phyloP scores from a whole-genome alignment of 2,888 invertebrate species.

The Leucophenga maculata region DNA sequence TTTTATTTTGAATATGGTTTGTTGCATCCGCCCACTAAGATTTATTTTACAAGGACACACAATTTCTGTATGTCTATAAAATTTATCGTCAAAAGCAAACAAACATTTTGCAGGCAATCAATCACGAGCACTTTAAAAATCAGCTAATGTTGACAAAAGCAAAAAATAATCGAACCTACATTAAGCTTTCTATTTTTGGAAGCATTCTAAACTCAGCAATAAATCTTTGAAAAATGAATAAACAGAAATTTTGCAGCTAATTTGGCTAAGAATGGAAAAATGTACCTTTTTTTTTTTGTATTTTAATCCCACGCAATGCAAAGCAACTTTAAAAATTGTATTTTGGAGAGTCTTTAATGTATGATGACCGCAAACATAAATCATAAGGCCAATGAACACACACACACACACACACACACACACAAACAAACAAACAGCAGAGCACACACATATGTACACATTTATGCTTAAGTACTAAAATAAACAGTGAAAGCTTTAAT shows the following conservation, averaged over 20 bases:
- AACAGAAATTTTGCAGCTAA: neutral
- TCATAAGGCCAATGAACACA: neutral
- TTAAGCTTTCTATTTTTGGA: neutral
- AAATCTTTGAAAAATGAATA: neutral
- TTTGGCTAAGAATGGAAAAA: no score
- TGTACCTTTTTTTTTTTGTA: no score
- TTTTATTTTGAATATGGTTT: no score
- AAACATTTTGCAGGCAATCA: constrained; percentile 46
- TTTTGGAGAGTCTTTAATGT: no score
- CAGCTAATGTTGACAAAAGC: constrained; percentile 6
- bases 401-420: neutral
- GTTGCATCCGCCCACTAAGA: no score
- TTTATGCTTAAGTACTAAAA: neutral
- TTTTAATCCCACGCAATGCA: no score
- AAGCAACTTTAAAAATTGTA: no score
- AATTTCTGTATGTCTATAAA: neutral
- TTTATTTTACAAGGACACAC: no score
- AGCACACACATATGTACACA: neutral
- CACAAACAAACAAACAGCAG: neutral
- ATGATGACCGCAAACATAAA: neutral
- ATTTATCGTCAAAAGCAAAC: constrained; percentile 40
- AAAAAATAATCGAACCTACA: constrained; percentile 3
- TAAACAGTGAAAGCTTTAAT: neutral
- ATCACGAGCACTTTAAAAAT: constrained; percentile 38
- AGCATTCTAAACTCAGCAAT: neutral